A percentile compares a stretch with the other conserved stretches of the same genome.
phyloP scores from a whole-genome alignment of 1,140 invertebrate species.

The Pemphigus obesinymphae region DNA sequence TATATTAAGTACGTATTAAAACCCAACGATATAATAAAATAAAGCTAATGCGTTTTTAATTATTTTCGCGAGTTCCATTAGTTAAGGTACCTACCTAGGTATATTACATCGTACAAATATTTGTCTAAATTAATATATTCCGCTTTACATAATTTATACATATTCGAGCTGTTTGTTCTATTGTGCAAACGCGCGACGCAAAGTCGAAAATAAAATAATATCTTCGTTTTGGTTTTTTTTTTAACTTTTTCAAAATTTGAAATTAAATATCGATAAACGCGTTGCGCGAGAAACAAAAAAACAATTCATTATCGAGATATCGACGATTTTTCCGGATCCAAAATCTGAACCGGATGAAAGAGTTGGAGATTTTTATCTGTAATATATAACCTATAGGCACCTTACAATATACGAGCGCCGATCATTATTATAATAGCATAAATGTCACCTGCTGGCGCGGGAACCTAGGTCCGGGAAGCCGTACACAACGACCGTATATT shows the following conservation, averaged over 20 bases:
- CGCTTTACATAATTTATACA: too few relatives aligned
- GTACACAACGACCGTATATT: constrained; percentile 3
- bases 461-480: constrained; percentile 27
- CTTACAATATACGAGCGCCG: neutral
- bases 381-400: neutral
- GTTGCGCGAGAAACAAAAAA: neutral
- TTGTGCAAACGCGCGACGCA: too few relatives aligned
- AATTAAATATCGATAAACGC: neutral
- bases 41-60: constrained; percentile 9
- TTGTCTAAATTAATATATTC: neutral
- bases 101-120: neutral
- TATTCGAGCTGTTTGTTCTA: too few relatives aligned
- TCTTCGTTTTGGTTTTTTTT: too few relatives aligned
- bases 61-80: too few relatives aligned
- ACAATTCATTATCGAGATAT: neutral
- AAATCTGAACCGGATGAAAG: constrained; percentile 35
- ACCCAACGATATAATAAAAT: too few relatives aligned
- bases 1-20: too few relatives aligned
- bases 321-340: constrained; percentile 9
- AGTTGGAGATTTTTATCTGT: constrained; percentile 16
- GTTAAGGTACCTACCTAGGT: too few relatives aligned
- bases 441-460: neutral
- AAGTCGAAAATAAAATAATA: too few relatives aligned
- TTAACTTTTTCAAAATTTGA: too few relatives aligned
- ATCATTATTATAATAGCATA: neutral